phyloP scores from a whole-genome alignment of 2,113 vertebrate species.

The Pedionomus torquatus region DNA sequence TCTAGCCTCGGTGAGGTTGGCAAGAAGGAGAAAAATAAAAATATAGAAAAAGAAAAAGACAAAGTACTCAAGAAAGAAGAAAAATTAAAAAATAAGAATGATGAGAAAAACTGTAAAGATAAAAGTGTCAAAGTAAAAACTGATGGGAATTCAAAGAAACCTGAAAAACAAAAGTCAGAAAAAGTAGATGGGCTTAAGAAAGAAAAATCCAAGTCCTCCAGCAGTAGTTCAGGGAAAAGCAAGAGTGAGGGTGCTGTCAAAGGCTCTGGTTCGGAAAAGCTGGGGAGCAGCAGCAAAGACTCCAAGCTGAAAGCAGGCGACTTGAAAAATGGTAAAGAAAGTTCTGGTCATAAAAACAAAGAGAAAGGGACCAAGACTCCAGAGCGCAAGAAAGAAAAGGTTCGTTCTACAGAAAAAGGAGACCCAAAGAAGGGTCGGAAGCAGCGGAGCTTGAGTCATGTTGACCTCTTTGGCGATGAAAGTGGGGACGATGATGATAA shows the following conservation, averaged over 20 bases:
- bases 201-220: conserved; percentile 52
- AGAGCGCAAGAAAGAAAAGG: conserved; percentile 42
- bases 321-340: conserved; percentile 75
- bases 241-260: conserved; percentile 31
- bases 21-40: conserved; percentile 78
- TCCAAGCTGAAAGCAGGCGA: conserved; percentile 26
- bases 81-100: conserved; percentile 48
- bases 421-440: conserved; percentile 58
- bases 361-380: conserved; percentile 44
- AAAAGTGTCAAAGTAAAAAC: conserved; percentile 44
- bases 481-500: conserved; percentile 83
- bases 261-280: conserved; percentile 21
- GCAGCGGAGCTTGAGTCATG: conserved; percentile 83
- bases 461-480: conserved; percentile 93
- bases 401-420: conserved; percentile 3
- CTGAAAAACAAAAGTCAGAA: conserved; percentile 71
- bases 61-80: conserved; percentile 63
- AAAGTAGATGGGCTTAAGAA: conserved; percentile 66
- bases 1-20: conserved; percentile 24
- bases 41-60: conserved; percentile 66
- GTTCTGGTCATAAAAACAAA: conserved; percentile 47
- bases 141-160: conserved; percentile 59
- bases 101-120: conserved; percentile 65
- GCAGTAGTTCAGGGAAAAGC: conserved; percentile 62
- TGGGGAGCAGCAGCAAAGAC: conserved; percentile 64